Evolutionary conservation across 2,113 vertebrate genomes (phyloP).

Genomic region (Actenoides lindsayi): DNA sequence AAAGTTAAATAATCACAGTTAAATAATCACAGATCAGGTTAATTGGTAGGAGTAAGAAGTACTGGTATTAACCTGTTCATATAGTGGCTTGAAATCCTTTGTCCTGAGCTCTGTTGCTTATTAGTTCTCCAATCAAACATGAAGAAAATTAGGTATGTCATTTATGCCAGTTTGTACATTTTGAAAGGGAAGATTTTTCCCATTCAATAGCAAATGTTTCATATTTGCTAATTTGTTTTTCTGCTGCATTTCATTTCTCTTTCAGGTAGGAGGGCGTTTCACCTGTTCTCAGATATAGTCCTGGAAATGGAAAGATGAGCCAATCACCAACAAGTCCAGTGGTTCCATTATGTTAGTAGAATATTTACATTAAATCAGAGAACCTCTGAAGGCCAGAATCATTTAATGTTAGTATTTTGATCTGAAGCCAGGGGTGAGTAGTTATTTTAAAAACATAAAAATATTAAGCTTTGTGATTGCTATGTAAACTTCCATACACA

Average conservation of each 20-base stretch:
- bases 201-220: background rate
- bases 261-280: background rate
- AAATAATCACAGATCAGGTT: background rate
- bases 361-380: slow-evolving; percentile 2
- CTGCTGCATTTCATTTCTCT: background rate
- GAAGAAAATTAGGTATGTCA: background rate
- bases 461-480: background rate
- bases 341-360: background rate
- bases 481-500: background rate
- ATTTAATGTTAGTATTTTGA: slow-evolving; percentile 10
- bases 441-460: slow-evolving; percentile 22
- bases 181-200: background rate
- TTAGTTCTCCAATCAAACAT: background rate
- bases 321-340: background rate
- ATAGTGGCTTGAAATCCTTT: background rate
- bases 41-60: background rate
- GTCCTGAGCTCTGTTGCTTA: background rate
- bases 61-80: background rate
- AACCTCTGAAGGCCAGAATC: background rate
- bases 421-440: background rate
- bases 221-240: background rate
- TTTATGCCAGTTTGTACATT: background rate
- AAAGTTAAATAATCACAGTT: background rate
- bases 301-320: background rate
- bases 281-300: background rate